Conservation (phyloP, 2,113 vertebrate species). For the Ceyx cyanopectus region DNA sequence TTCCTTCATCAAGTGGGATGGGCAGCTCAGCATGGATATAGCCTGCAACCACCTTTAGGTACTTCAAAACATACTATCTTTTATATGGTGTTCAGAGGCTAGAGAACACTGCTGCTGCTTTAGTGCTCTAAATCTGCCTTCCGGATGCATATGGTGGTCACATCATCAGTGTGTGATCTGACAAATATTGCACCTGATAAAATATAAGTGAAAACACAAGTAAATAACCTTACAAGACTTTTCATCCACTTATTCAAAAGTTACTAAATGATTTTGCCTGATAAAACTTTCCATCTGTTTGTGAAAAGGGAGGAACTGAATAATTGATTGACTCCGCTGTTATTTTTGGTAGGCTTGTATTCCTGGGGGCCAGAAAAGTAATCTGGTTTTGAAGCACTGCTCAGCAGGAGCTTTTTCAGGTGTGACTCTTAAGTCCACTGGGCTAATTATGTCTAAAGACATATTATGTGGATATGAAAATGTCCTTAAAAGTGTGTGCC, state of each 20-base stretch:
- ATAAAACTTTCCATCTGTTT: not conserved
- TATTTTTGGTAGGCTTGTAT: not conserved
- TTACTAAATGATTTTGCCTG: not conserved
- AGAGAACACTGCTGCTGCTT: not conserved
- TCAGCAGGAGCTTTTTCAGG: not conserved
- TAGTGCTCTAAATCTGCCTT: not conserved
- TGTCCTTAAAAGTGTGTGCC: not conserved
- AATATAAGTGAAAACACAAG: not conserved
- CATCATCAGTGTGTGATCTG: not conserved
- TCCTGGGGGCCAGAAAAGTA: not conserved
- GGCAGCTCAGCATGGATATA: slow-evolving; percentile 86
- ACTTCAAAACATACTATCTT: not conserved
- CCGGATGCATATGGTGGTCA: not conserved
- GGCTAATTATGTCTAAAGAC: not conserved
- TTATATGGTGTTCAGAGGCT: not conserved
- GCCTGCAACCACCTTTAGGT: slow-evolving; percentile 90
- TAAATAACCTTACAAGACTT: not conserved
- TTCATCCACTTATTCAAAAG: not conserved
- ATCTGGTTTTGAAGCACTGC: not conserved
- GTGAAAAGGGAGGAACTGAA: not conserved
- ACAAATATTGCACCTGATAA: not conserved
- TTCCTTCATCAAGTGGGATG: slow-evolving; percentile 93
- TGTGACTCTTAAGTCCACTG: not conserved
- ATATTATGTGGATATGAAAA: not conserved
- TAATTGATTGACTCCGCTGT: not conserved